Percentiles rank a stretch among this genome's conserved stretches.
Conservation (phyloP, 2,888 invertebrate genomes). For the Ctenicera cuprea region DNA sequence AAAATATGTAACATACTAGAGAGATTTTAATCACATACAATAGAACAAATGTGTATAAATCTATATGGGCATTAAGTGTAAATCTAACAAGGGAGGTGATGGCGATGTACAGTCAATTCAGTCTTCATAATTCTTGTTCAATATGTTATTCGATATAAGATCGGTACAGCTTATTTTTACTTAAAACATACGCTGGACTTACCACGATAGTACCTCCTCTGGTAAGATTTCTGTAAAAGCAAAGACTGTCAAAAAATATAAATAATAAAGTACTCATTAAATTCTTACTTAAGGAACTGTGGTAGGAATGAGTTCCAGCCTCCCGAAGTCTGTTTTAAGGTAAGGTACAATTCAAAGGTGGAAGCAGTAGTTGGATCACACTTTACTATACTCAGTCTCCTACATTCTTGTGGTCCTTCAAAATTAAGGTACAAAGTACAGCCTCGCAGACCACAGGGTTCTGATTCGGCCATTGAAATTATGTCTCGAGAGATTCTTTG, state of each 20-base stretch:
- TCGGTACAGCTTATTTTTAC: slow-evolving; percentile 93
- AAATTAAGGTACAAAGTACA: slow-evolving; percentile 91
- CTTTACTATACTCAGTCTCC: slow-evolving; percentile 86
- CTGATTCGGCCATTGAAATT: slow-evolving; percentile 88
- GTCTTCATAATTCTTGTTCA: slow-evolving; percentile 50
- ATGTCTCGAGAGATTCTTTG: slow-evolving; percentile 87
- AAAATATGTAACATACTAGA: slow-evolving; percentile 51
- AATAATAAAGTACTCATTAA: slow-evolving; percentile 10
- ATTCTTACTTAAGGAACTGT: slow-evolving; percentile 89
- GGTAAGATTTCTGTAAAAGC: slow-evolving; percentile 84
- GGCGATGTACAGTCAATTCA: slow-evolving; percentile 50
- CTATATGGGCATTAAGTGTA: slow-evolving; percentile 39
- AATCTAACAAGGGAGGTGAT: slow-evolving; percentile 49
- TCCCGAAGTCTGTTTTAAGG: slow-evolving; percentile 88
- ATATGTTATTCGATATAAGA: slow-evolving; percentile 73
- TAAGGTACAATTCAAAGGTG: slow-evolving; percentile 92
- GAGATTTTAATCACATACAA: slow-evolving; percentile 47
- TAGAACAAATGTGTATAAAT: slow-evolving; percentile 38
- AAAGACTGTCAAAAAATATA: slow-evolving; percentile 55
- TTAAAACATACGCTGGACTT: slow-evolving; percentile 90
- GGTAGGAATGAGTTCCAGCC: slow-evolving; percentile 91
- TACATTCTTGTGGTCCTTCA: slow-evolving; percentile 80
- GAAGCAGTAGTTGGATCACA: slow-evolving; percentile 90
- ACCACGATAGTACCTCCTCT: slow-evolving; percentile 92
- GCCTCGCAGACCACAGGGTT: slow-evolving; percentile 92